Percentiles rank a stretch among this genome's conserved stretches.
Conservation (phyloP, 2,888 invertebrate genomes). For the Fragum fragum region DNA sequence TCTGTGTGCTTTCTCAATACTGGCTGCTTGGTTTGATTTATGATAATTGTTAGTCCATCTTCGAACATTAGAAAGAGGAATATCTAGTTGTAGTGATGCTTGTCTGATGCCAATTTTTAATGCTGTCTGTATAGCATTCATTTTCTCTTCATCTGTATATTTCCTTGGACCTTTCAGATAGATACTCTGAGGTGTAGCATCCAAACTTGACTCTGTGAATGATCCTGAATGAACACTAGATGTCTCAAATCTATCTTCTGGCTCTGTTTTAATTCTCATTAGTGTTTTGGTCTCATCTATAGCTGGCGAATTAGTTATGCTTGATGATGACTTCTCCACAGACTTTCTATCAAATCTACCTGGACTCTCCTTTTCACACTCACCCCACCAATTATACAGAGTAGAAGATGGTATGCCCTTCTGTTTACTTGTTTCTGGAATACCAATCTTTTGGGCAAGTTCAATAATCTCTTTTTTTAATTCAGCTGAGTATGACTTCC, state of each 20-base stretch:
- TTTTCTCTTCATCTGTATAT: conserved; percentile 57
- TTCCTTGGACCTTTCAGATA: conserved; percentile 23
- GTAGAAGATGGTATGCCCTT: conserved; percentile 53
- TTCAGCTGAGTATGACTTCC: conserved; percentile 29
- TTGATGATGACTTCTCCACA: conserved; percentile 30
- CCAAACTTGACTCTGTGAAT: conserved; percentile 14
- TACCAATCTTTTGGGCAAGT: conserved; percentile 44
- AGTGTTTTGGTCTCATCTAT: background rate
- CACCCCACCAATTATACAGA: conserved; percentile 57
- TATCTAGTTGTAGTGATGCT: conserved; percentile 40
- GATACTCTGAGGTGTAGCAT: conserved; percentile 5
- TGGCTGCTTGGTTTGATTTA: conserved; percentile 10
- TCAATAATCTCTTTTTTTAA: conserved; percentile 38
- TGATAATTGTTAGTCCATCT: conserved; percentile 52
- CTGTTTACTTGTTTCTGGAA: conserved; percentile 29
- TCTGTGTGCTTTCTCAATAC: background rate
- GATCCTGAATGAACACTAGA: conserved; percentile 5
- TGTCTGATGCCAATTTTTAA: conserved; percentile 48
- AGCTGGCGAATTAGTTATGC: background rate
- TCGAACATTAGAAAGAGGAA: conserved; percentile 59
- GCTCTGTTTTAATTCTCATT: conserved; percentile 9
- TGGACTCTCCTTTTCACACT: conserved; percentile 34
- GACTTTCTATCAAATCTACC: conserved; percentile 39
- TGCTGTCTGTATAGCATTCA: conserved; percentile 43
- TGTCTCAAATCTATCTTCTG: conserved; percentile 15